A percentile compares a stretch with the other conserved stretches of the same genome.
These are phyloP conservation scores for Aphelenchoides avenae DNA, from an alignment of 1,140 invertebrate species.

Conservation along the genomic window DNA sequence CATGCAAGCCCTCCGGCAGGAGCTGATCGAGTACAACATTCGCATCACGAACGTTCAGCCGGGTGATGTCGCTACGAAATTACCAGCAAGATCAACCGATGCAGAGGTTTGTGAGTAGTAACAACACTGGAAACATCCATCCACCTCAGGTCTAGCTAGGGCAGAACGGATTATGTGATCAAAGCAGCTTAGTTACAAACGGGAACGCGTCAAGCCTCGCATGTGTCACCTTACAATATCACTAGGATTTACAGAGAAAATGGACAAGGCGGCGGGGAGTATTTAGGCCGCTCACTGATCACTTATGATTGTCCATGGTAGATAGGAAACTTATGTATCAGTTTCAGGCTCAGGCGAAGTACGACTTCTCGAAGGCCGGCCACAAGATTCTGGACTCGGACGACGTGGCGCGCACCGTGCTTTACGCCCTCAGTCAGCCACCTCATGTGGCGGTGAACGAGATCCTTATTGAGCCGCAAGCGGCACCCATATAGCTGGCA, in stretches of 20 bases:
- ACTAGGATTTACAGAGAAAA: too few species aligned
- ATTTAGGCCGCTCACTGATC: too few species aligned
- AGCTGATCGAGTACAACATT: slow-evolving; percentile 59
- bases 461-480: slow-evolving; percentile 62
- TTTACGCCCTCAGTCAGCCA: slow-evolving; percentile 61
- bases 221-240: too few species aligned
- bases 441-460: slow-evolving; percentile 62
- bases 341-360: slow-evolving; percentile 42
- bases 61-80: slow-evolving; percentile 62
- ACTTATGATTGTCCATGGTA: too few species aligned
- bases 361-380: slow-evolving; percentile 56
- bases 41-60: slow-evolving; percentile 62
- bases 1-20: slow-evolving; percentile 61
- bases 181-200: slow-evolving; percentile 10
- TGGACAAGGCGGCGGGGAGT: too few species aligned
- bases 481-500: slow-evolving; percentile 61
- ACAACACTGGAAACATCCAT: neutral
- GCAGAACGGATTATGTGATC: neutral
- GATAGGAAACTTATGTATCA: neutral
- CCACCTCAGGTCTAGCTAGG: neutral
- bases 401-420: slow-evolving; percentile 60
- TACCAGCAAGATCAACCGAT: slow-evolving; percentile 59
- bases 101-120: slow-evolving; percentile 55
- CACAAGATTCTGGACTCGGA: slow-evolving; percentile 60
- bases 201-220: slow-evolving; percentile 8